Evolutionary conservation across 2,797 vertebrate species (phyloP).

Genomic region (Synaphobranchus kaupii): DNA sequence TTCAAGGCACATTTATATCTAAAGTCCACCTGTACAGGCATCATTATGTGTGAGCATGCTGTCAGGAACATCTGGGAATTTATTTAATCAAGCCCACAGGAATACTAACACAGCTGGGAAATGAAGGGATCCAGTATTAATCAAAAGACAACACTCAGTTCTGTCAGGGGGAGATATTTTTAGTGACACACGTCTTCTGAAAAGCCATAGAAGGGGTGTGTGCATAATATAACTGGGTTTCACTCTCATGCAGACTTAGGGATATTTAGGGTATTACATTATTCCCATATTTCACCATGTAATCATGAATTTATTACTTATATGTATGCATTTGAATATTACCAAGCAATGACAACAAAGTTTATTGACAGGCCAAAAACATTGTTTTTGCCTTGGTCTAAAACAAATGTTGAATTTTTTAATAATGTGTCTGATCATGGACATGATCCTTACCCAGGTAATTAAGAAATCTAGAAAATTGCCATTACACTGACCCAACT

Average conservation of each 20-base stretch:
- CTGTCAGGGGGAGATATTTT: constrained; percentile 4
- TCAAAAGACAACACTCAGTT: not conserved
- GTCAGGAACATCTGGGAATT: constrained; percentile 1
- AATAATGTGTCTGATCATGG: too few relatives aligned
- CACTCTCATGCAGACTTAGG: not conserved
- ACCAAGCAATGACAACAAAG: not conserved
- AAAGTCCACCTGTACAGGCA: not conserved
- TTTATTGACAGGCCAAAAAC: too few relatives aligned
- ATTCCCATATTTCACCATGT: not conserved
- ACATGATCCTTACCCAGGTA: too few relatives aligned
- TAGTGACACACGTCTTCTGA: not conserved
- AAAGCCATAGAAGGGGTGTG: not conserved
- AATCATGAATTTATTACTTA: not conserved
- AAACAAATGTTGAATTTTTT: too few relatives aligned
- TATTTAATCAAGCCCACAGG: not conserved
- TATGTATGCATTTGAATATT: not conserved
- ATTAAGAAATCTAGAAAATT: too few relatives aligned
- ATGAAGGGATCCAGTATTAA: not conserved
- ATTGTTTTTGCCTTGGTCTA: too few relatives aligned
- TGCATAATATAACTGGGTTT: not conserved
- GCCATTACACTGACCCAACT: too few relatives aligned
- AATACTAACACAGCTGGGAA: not conserved
- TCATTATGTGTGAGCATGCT: not conserved
- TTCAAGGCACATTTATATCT: not conserved
- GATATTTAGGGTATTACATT: not conserved